Conservation (phyloP, 2,888 invertebrate species). For the Prenolepis imparis region DNA sequence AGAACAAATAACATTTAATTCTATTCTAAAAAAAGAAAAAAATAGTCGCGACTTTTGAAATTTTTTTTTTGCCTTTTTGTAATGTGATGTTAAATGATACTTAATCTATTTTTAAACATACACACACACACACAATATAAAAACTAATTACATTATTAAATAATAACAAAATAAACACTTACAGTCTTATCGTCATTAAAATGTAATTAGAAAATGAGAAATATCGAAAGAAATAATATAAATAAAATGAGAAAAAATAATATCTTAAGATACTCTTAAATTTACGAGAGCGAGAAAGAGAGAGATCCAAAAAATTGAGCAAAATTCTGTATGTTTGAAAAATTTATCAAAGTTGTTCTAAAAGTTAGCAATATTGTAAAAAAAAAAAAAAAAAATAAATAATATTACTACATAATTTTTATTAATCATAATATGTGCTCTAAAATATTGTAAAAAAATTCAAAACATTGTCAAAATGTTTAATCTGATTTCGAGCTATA, state of each 20-base stretch:
- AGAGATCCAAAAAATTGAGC: background rate
- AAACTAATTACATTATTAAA: background rate
- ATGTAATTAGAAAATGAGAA: constrained; percentile 9
- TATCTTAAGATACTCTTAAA: background rate
- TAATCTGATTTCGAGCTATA: background rate
- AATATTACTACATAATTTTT: background rate
- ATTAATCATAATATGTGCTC: background rate
- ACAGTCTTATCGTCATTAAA: background rate
- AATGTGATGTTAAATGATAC: background rate
- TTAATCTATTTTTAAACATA: background rate
- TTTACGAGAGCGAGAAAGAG: background rate
- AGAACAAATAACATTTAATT: background rate
- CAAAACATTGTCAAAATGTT: background rate
- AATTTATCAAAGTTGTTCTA: background rate
- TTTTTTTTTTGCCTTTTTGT: background rate
- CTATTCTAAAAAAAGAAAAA: background rate
- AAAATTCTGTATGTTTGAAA: background rate
- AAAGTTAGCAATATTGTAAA: background rate
- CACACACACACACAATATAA: background rate
- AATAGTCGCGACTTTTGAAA: background rate
- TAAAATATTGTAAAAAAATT: background rate
- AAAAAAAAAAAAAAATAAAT: background rate
- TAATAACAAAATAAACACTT: background rate
- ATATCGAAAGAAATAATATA: too few species aligned
- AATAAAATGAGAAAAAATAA: too few species aligned